phyloP scores from a whole-genome alignment of 2,113 vertebrate species.

The Ageneiosus marmoratus region DNA sequence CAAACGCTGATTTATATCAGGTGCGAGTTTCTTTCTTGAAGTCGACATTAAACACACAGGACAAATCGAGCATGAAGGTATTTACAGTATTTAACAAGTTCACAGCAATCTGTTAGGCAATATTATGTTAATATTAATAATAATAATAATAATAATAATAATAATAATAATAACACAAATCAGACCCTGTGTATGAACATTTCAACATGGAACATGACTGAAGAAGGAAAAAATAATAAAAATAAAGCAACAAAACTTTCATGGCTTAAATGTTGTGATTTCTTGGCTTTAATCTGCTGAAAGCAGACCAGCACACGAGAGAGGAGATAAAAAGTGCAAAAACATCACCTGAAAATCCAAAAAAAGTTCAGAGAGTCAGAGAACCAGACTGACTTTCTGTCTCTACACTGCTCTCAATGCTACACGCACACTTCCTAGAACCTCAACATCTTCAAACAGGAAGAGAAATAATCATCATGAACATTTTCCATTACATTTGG shows the following conservation, averaged over 20 bases:
- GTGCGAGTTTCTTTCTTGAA: too few relatives aligned
- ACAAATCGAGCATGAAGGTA: conserved; percentile 46
- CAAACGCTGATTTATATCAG: too few relatives aligned
- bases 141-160: neutral
- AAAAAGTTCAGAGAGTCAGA: neutral
- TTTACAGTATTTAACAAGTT: conserved; percentile 63
- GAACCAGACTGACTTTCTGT: neutral
- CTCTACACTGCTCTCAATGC: neutral
- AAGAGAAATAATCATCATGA: neutral
- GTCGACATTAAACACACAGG: too few relatives aligned
- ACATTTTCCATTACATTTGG: neutral
- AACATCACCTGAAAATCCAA: conserved; percentile 10
- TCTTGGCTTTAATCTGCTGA: conserved; percentile 15
- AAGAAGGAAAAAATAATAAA: conserved; percentile 9
- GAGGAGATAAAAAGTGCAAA: conserved; percentile 42
- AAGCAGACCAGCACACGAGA: conserved; percentile 37
- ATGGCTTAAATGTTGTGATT: conserved; percentile 64
- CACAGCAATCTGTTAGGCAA: conserved; percentile 14
- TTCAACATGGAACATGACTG: conserved; percentile 37
- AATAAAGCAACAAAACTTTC: conserved; percentile 31
- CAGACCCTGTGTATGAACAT: conserved; percentile 35
- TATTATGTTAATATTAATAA: too few relatives aligned
- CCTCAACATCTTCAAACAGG: neutral
- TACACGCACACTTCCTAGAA: neutral
- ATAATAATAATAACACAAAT: conserved; percentile 34